Evolutionary conservation across 2,888 invertebrate genomes (phyloP).

Genomic region (Idaea dimidiata): DNA sequence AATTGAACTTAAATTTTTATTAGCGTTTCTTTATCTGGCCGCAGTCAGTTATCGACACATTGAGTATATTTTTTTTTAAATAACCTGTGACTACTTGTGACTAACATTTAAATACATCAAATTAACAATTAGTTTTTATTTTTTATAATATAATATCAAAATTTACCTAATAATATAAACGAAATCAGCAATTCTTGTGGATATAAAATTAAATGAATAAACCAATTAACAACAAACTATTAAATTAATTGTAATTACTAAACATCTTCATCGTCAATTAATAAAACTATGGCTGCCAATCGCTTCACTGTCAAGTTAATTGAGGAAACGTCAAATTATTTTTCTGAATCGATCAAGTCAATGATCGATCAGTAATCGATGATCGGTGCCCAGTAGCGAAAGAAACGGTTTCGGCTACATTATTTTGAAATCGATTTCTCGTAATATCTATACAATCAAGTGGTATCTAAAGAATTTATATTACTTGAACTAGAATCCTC

Average conservation of each 20-base stretch:
- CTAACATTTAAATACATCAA: too few relatives aligned
- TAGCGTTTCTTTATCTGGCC: too few relatives aligned
- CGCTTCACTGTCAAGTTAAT: conserved; percentile 13
- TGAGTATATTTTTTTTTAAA: too few relatives aligned
- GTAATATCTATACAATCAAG: not conserved
- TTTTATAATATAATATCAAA: too few relatives aligned
- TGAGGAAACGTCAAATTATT: conserved; percentile 9
- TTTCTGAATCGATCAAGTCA: conserved; percentile 24
- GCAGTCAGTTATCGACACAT: too few relatives aligned
- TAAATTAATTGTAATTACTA: not conserved
- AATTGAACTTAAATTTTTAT: too few relatives aligned
- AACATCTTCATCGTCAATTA: conserved; percentile 3
- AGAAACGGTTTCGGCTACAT: not conserved
- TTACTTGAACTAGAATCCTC: too few relatives aligned
- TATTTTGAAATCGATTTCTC: conserved; percentile 5
- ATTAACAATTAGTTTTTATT: too few relatives aligned
- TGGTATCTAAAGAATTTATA: too few relatives aligned
- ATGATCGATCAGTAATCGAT: conserved; percentile 18
- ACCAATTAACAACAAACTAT: not conserved
- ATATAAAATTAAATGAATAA: not conserved
- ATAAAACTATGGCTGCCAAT: conserved; percentile 25
- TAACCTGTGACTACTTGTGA: too few relatives aligned
- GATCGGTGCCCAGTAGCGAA: not conserved
- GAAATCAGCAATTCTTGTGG: too few relatives aligned
- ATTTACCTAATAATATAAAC: too few relatives aligned